These are phyloP conservation scores for Sandelia bainsii DNA, from an alignment of 2,797 vertebrate genomes.

Conservation along the genomic window DNA sequence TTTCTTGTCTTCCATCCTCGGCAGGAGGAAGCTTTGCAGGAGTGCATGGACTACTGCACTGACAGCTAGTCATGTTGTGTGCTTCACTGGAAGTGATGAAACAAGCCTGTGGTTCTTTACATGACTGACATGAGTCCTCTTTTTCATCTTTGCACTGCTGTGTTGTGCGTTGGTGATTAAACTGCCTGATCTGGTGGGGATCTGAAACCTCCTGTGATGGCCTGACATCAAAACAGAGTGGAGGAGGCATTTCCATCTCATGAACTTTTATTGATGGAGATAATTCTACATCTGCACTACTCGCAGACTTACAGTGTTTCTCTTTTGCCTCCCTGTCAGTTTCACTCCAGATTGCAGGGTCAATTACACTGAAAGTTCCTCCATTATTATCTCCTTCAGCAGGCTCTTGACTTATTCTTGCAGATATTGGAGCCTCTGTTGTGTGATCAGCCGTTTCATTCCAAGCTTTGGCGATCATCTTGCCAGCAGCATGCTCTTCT, in stretches of 20 bases:
- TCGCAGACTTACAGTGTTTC: conserved; percentile 43
- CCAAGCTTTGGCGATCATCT: conserved; percentile 50
- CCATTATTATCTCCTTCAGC: conserved; percentile 74
- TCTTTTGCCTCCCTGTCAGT: conserved; percentile 52
- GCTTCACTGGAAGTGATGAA: conserved; percentile 18
- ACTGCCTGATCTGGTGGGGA: conserved; percentile 11
- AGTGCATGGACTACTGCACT: conserved; percentile 38
- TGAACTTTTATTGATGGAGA: conserved; percentile 47
- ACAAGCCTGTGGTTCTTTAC: conserved; percentile 35
- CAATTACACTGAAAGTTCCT: conserved; percentile 68
- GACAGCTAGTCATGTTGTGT: conserved; percentile 8
- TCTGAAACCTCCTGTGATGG: conserved; percentile 29
- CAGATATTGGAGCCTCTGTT: conserved; percentile 56
- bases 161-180: conserved; percentile 28
- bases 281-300: conserved; percentile 57
- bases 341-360: conserved; percentile 72
- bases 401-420: conserved; percentile 62
- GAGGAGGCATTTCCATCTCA: conserved; percentile 31
- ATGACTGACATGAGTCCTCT: conserved; percentile 32
- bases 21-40: conserved; percentile 40
- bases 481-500: conserved; percentile 40
- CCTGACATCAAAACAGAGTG: conserved; percentile 16
- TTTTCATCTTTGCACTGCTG: conserved; percentile 42
- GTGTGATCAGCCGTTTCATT: conserved; percentile 62
- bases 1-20: conserved; percentile 45